Percentiles rank a stretch among this genome's conserved stretches.
These are phyloP conservation scores for Toxotes jaculatrix DNA, from an alignment of 2,113 vertebrate species.

Conservation along the genomic window DNA sequence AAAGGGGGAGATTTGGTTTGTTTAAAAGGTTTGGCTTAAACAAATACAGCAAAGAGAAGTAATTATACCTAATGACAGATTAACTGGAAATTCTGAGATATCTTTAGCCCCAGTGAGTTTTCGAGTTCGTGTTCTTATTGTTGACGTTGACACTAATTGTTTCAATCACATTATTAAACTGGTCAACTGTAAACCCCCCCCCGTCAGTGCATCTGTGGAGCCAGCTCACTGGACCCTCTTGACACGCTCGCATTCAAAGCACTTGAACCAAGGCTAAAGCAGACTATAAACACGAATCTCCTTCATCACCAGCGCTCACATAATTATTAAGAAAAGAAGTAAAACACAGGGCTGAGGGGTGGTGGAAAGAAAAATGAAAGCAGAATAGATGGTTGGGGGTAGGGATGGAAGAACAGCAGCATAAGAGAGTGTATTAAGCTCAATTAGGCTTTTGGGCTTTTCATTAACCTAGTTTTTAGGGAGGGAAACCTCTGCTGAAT, in stretches of 20 bases:
- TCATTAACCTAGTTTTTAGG: constrained; percentile 84
- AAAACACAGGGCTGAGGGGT: constrained; percentile 46
- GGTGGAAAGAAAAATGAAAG: constrained; percentile 66
- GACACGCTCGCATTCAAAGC: constrained; percentile 51
- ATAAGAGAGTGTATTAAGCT: constrained; percentile 77
- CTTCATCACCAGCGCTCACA: constrained; percentile 62
- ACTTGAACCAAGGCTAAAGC: constrained; percentile 59
- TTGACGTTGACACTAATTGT: constrained; percentile 73
- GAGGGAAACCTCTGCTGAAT: constrained; percentile 82
- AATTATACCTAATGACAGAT: constrained; percentile 64
- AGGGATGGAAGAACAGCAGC: constrained; percentile 62
- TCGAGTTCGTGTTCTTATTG: constrained; percentile 33
- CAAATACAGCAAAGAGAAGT: constrained; percentile 43
- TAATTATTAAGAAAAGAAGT: constrained; percentile 65
- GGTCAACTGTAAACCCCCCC: constrained; percentile 71
- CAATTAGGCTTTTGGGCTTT: constrained; percentile 85
- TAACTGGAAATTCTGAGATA: constrained; percentile 34
- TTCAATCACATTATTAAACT: constrained; percentile 74
- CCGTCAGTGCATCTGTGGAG: constrained; percentile 28
- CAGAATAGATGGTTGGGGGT: constrained; percentile 66
- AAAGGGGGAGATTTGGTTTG: constrained; percentile 33
- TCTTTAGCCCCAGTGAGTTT: constrained; percentile 19
- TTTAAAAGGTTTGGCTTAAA: constrained; percentile 51
- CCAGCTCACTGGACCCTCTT: constrained; percentile 48
- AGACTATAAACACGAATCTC: constrained; percentile 58